Conservation (phyloP, 1,140 invertebrate genomes). For the Episyrphus balteatus region DNA sequence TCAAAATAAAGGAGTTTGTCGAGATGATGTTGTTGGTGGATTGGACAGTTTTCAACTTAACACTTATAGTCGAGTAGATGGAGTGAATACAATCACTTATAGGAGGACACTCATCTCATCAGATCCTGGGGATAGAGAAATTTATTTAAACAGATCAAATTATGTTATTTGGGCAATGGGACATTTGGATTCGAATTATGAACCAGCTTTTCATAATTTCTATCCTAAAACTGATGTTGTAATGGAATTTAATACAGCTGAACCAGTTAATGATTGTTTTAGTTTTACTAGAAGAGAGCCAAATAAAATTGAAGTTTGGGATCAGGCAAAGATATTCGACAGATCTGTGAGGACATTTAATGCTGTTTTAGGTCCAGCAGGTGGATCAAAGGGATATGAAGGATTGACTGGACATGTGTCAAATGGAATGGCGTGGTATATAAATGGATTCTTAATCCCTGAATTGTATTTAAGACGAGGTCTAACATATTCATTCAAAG, state of each 20-base stretch:
- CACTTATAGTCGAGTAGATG: slow-evolving; percentile 55
- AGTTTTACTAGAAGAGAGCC: slow-evolving; percentile 48
- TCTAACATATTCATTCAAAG: slow-evolving; percentile 69
- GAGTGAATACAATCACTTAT: slow-evolving; percentile 68
- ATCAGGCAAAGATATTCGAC: slow-evolving; percentile 64
- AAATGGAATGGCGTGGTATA: slow-evolving; percentile 39
- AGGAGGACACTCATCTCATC: slow-evolving; percentile 60
- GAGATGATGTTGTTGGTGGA: slow-evolving; percentile 64
- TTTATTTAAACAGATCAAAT: slow-evolving; percentile 49
- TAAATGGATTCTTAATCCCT: slow-evolving; percentile 73
- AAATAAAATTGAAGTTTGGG: slow-evolving; percentile 52
- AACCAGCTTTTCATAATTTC: slow-evolving; percentile 73
- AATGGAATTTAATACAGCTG: slow-evolving; percentile 53
- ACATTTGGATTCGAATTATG: slow-evolving; percentile 59
- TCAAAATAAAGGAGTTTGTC: slow-evolving; percentile 75
- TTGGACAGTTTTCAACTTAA: slow-evolving; percentile 66
- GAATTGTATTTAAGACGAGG: slow-evolving; percentile 79
- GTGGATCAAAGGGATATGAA: slow-evolving; percentile 62
- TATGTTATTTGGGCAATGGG: slow-evolving; percentile 81
- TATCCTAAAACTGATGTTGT: slow-evolving; percentile 60
- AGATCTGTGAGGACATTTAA: slow-evolving; percentile 59
- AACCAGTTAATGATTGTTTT: slow-evolving; percentile 55
- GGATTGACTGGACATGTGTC: slow-evolving; percentile 50
- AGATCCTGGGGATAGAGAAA: slow-evolving; percentile 68
- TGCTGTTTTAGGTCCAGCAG: slow-evolving; percentile 69